A percentile compares a stretch with the other conserved stretches of the same genome.
Conservation (phyloP, 2,797 vertebrate species). For the Lagorchestes hirsutus region DNA sequence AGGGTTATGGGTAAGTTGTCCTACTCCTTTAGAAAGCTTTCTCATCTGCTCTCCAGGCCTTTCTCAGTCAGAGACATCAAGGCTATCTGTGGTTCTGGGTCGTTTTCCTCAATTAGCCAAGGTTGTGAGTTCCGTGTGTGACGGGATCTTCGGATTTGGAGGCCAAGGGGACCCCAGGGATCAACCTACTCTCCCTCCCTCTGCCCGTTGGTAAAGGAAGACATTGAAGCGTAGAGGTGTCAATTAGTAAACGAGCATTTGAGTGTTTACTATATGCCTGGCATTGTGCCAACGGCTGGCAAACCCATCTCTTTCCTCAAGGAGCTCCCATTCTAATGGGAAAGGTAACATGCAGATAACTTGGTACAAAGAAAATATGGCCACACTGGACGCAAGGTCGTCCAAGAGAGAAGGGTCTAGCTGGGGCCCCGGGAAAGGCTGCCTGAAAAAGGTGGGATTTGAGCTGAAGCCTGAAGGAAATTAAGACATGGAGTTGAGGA, state of each 20-base stretch:
- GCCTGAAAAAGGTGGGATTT: not conserved
- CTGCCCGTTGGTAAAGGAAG: not conserved
- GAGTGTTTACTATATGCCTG: not conserved
- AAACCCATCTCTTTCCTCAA: not conserved
- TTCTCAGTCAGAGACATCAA: not conserved
- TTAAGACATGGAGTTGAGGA: not conserved
- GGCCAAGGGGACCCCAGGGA: not conserved
- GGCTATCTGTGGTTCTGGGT: no score
- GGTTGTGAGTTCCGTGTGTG: not conserved
- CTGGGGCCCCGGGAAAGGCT: not conserved
- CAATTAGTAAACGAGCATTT: not conserved
- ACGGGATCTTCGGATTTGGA: not conserved
- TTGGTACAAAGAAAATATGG: not conserved
- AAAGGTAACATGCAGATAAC: not conserved
- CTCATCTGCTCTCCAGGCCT: not conserved
- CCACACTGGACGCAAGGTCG: not conserved
- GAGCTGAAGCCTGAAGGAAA: not conserved
- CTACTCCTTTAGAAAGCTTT: not conserved
- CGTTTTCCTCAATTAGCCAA: not conserved
- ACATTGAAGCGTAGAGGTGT: not conserved
- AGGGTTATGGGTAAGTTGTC: conserved; percentile 91
- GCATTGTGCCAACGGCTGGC: not conserved
- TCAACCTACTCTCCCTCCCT: not conserved
- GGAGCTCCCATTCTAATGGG: not conserved
- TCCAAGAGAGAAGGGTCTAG: not conserved